Base-by-base conservation (phyloP, 2,797 vertebrate species). In the Scomberomorus guttatus region DNA sequence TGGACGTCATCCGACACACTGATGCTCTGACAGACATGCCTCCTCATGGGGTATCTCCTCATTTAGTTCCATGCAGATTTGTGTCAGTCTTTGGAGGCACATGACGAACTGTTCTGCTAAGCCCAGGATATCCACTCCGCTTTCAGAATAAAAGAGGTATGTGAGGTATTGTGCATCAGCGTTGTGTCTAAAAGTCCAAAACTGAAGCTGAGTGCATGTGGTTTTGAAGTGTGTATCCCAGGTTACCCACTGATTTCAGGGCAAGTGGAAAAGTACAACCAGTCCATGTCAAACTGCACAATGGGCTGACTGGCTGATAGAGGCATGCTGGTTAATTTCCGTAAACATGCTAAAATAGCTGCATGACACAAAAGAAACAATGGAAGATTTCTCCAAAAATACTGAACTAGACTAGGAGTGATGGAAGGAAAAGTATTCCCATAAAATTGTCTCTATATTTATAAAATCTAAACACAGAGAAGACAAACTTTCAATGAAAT, bases 181-280 rank as follows among this genome's bases (percentile, higher is more conserved):
- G 15, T 39, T 62, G 5, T 61, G 17, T 72, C 65, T 37, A 20
- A 42, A 67, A 10, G 4, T 39, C 55, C 48, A 32, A 51, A 51
- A 9, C 14, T 57, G 37, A 2, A 24, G 59, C 32, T 2, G 25
- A 60, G 42, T 2, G 3, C 65, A 9, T 46, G 24, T 44, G 25
- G 22, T 44, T 76, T 44, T 27, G 20, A 77, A 72, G 60, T 24
- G 44, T 57, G 64, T 70, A 29, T 59, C 57, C 61, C 76, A 48
- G 76, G 57, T 84, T 24, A 50, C 48, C 37, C 10, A 18, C 48
- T 27, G 61, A 63, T 63, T 64, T 75, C 12, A 11, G 48, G 18
- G 67, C 4, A 22, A 81, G 75, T 79, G 87, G 85, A 90, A 90
- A 89, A 84, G 72, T 78, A 87, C 82, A 18, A 79, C 42, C 10